Conservation (phyloP, 2,113 vertebrate species). For the Dipodomys spectabilis region DNA sequence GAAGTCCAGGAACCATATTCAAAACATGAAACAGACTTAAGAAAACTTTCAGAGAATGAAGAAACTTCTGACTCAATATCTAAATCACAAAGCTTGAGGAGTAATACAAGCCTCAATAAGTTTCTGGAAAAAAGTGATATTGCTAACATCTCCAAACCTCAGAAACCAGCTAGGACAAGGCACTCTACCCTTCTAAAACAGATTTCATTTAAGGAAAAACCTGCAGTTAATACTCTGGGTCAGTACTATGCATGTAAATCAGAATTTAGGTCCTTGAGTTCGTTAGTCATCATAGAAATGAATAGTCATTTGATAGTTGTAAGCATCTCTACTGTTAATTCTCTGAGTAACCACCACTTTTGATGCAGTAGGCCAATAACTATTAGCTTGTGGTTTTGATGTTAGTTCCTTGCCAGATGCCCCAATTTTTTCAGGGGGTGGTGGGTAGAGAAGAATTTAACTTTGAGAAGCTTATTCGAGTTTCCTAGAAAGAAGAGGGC, state of each 20-base stretch:
- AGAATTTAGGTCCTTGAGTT: background rate
- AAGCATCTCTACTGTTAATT: background rate
- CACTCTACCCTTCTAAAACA: background rate
- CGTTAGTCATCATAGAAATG: background rate
- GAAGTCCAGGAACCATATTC: conserved; percentile 14
- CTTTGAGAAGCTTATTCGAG: conserved; percentile 12
- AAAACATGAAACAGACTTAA: conserved; percentile 12
- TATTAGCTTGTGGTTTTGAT: background rate
- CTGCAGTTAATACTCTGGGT: conserved; percentile 7
- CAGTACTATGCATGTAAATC: conserved; percentile 34
- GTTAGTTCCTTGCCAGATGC: background rate
- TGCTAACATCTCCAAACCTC: background rate
- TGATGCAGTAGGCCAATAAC: background rate
- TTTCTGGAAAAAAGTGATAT: conserved; percentile 39
- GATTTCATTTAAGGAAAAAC: conserved; percentile 42
- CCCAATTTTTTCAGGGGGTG: background rate
- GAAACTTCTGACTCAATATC: conserved; percentile 52
- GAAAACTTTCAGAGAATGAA: conserved; percentile 34
- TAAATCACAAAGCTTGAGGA: conserved; percentile 40
- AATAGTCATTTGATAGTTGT: background rate
- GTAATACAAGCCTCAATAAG: conserved; percentile 14
- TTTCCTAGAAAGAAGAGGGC: background rate
- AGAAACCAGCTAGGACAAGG: conserved; percentile 3
- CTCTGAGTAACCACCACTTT: background rate
- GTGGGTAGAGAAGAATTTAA: background rate